Evolutionary conservation across 2,888 invertebrate genomes (phyloP).

Genomic region (Galeruca laticollis): DNA sequence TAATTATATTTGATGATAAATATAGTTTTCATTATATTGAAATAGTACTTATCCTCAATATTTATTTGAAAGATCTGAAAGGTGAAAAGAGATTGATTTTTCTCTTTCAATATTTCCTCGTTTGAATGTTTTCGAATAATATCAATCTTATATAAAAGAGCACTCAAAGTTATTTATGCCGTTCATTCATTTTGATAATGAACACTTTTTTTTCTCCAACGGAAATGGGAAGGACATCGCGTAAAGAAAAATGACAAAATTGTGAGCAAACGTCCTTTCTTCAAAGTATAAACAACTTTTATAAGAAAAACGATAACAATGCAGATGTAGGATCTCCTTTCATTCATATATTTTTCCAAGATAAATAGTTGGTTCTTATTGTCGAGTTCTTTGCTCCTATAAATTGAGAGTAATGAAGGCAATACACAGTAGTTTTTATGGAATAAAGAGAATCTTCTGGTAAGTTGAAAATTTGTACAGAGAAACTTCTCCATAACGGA

Average conservation of each 20-base stretch:
- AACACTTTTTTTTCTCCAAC: slow-evolving; percentile 28
- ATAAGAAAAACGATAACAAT: slow-evolving; percentile 7
- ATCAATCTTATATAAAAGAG: slow-evolving; percentile 38
- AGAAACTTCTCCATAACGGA: no score
- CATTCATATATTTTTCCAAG: no score
- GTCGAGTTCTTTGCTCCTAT: no score
- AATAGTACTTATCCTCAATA: not conserved
- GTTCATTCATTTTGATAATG: slow-evolving; percentile 36
- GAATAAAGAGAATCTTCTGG: no score
- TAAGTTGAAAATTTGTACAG: no score
- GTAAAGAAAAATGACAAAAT: slow-evolving; percentile 28
- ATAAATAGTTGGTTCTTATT: no score
- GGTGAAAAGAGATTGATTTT: slow-evolving; percentile 22
- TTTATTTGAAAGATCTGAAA: slow-evolving; percentile 6
- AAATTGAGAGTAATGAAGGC: no score
- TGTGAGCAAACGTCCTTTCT: slow-evolving; percentile 19
- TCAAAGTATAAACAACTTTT: slow-evolving; percentile 15
- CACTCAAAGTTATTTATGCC: slow-evolving; percentile 39
- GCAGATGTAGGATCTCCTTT: no score
- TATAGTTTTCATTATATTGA: not conserved
- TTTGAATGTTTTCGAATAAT: slow-evolving; percentile 37
- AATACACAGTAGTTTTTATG: no score
- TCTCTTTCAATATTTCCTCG: not conserved
- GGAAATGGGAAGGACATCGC: slow-evolving; percentile 20
- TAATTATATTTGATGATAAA: not conserved